Percentiles rank a stretch among this genome's conserved stretches.
These are phyloP conservation scores for Myanophis thanlyinensis DNA, from an alignment of 2,113 vertebrate species.

Conservation along the genomic window DNA sequence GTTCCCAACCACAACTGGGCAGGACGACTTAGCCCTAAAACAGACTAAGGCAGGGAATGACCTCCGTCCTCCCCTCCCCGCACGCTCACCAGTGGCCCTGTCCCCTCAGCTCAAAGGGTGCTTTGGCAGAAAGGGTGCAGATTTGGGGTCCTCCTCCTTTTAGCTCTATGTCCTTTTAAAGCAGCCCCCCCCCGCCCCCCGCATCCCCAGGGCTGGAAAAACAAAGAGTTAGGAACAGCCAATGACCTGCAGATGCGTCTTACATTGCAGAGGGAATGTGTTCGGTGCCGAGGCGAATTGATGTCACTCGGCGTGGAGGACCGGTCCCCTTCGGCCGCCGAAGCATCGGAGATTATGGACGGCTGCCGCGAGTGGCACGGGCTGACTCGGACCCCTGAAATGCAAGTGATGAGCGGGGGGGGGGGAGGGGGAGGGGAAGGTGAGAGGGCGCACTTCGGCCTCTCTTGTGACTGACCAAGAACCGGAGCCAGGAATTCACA, in stretches of 20 bases:
- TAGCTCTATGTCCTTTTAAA: background rate
- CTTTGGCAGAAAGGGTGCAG: background rate
- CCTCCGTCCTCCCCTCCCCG: background rate
- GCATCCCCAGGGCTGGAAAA: background rate
- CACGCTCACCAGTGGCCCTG: no score
- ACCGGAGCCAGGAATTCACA: background rate
- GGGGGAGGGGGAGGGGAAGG: no score
- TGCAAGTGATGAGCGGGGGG: conserved; percentile 28
- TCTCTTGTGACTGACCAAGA: background rate
- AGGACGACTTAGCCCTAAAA: background rate
- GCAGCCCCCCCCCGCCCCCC: background rate
- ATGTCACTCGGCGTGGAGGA: conserved; percentile 96
- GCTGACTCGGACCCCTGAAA: conserved; percentile 88
- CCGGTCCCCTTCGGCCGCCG: conserved; percentile 89
- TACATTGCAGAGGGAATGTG: conserved; percentile 99
- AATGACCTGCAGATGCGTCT: conserved; percentile 70
- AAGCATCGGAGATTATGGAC: conserved; percentile 92
- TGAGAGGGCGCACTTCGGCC: no score
- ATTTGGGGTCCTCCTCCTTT: background rate
- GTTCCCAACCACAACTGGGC: background rate
- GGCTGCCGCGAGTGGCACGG: conserved; percentile 96
- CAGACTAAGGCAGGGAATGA: background rate
- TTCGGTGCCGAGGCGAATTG: conserved; percentile 97
- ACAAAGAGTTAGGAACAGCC: background rate
- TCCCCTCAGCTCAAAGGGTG: background rate